Conservation (phyloP, 1,140 invertebrate genomes). For the Drosophila kikkawai region DNA sequence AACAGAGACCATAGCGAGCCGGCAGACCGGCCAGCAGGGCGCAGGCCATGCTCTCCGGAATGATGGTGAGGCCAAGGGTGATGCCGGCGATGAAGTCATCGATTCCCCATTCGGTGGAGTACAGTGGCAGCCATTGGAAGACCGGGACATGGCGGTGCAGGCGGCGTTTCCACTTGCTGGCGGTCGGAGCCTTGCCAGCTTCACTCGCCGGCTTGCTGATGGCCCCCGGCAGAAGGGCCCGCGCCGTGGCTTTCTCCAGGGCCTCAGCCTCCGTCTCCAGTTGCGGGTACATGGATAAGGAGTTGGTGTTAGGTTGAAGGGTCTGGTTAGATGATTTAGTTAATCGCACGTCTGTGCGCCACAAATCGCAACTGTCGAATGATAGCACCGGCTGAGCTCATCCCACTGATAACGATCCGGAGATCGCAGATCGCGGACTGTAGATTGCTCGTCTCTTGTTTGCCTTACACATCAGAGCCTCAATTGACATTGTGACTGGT, state of each 20-base stretch:
- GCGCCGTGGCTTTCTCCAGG: constrained; percentile 52
- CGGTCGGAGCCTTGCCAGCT: constrained; percentile 17
- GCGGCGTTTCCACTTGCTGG: constrained; percentile 52
- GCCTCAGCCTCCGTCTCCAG: constrained; percentile 58
- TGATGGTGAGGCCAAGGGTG: constrained; percentile 92
- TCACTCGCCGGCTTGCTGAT: constrained; percentile 29
- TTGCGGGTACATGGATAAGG: constrained; percentile 62
- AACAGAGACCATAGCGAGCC: constrained; percentile 87
- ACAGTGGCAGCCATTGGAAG: constrained; percentile 88
- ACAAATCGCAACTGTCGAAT: constrained; percentile 58
- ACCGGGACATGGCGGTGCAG: constrained; percentile 79
- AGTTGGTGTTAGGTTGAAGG: background rate
- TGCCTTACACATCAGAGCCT: constrained; percentile 64
- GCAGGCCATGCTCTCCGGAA: constrained; percentile 94
- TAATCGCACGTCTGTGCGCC: constrained; percentile 35
- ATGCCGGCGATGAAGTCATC: constrained; percentile 91
- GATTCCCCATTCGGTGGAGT: constrained; percentile 87
- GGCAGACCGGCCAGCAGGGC: constrained; percentile 90
- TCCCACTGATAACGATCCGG: constrained; percentile 48
- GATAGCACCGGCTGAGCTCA: constrained; percentile 31
- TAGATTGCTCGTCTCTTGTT: constrained; percentile 39
- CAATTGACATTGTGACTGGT: constrained; percentile 32
- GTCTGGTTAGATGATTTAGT: background rate
- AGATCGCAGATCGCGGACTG: constrained; percentile 26
- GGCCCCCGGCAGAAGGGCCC: constrained; percentile 34